These are phyloP conservation scores for Muntiacus muntjak DNA, from an alignment of 2,113 vertebrate genomes.

Conservation along the genomic window DNA sequence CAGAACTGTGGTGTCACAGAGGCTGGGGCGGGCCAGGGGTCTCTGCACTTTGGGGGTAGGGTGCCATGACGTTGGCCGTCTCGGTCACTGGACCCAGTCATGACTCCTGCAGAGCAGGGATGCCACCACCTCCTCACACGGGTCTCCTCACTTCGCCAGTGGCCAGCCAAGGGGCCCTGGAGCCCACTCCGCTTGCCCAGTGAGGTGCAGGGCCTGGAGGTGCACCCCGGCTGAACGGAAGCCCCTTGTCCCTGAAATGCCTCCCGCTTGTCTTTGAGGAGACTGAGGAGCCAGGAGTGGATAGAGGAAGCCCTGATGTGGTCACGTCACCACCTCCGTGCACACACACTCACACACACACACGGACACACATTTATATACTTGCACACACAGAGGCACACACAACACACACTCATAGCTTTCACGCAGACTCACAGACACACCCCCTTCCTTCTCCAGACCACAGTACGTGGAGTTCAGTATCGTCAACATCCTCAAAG, in stretches of 20 bases:
- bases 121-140: rapidly evolving
- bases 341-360: background rate
- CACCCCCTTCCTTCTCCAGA: background rate
- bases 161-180: background rate
- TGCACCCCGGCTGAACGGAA: rapidly evolving
- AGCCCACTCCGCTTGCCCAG: rapidly evolving
- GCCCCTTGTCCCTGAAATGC: background rate
- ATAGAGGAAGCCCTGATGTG: background rate
- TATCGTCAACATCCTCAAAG: background rate
- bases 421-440: background rate
- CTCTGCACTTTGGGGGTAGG: rapidly evolving
- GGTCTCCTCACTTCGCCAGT: rapidly evolving
- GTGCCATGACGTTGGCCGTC: rapidly evolving
- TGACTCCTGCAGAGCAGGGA: background rate
- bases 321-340: background rate
- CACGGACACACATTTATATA: background rate
- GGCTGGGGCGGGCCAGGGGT: rapidly evolving
- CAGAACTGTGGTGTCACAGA: rapidly evolving
- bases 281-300: background rate
- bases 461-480: background rate
- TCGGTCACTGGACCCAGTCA: rapidly evolving
- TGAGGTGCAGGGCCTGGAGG: background rate
- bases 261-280: background rate
- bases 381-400: background rate
- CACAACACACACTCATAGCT: background rate